Conservation (phyloP, 1,140 invertebrate genomes). For the Meloidogyne chitwoodi region DNA sequence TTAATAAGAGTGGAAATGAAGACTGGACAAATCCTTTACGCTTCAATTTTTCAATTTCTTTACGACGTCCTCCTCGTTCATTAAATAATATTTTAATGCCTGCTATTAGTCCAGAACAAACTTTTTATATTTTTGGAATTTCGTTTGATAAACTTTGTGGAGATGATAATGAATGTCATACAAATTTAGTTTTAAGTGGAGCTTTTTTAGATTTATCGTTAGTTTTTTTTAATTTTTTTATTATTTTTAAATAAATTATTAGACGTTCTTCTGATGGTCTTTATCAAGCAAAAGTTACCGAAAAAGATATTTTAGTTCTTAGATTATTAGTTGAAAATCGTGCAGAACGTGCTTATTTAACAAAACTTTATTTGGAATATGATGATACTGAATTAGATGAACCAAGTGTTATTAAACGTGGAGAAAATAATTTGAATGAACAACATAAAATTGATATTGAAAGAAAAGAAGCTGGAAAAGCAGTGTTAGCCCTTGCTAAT, state of each 20-base stretch:
- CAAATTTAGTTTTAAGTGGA: conserved; percentile 35
- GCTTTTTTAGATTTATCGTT: conserved; percentile 46
- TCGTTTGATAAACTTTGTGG: conserved; percentile 49
- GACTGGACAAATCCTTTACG: conserved; percentile 56
- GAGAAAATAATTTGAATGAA: conserved; percentile 15
- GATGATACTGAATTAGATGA: conserved; percentile 52
- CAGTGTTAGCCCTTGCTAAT: conserved; percentile 46
- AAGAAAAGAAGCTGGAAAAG: conserved; percentile 41
- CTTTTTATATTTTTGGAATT: conserved; percentile 33
- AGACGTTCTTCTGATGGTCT: conserved; percentile 19
- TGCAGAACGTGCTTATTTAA: conserved; percentile 43
- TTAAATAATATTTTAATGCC: not conserved
- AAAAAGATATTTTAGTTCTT: conserved; percentile 44
- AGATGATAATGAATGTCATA: conserved; percentile 49
- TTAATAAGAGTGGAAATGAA: conserved; percentile 26
- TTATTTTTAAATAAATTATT: conserved; percentile 8
- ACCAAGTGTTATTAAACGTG: conserved; percentile 25
- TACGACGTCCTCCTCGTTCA: conserved; percentile 13
- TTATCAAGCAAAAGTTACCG: conserved; percentile 45
- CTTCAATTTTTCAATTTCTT: conserved; percentile 52
- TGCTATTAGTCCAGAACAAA: conserved; percentile 11
- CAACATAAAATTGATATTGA: conserved; percentile 44
- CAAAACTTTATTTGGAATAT: conserved; percentile 49
- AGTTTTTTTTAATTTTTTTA: conserved; percentile 2
- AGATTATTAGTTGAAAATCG: conserved; percentile 44